These are phyloP conservation scores for Apodemia zela DNA, from an alignment of 2,888 invertebrate species.

Conservation along the genomic window DNA sequence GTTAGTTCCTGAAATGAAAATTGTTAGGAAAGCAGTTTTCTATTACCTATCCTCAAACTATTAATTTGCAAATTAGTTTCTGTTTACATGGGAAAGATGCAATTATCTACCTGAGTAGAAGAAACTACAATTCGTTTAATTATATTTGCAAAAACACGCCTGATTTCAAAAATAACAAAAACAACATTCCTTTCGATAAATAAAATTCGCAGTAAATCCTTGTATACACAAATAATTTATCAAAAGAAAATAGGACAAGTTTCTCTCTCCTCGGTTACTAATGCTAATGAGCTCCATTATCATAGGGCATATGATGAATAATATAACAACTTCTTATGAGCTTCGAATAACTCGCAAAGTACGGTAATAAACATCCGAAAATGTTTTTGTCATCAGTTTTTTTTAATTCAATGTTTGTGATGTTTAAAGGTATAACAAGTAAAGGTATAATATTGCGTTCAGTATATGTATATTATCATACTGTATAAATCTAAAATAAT, in stretches of 20 bases:
- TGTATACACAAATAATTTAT: not conserved
- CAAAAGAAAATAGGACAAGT: not conserved
- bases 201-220: not conserved
- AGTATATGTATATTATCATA: not conserved
- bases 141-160: no score
- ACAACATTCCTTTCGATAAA: not conserved
- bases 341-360: not conserved
- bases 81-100: no score
- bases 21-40: no score
- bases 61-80: no score
- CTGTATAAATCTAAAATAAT: not conserved
- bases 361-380: not conserved
- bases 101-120: no score
- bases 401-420: not conserved
- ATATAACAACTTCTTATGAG: not conserved
- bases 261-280: not conserved
- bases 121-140: no score
- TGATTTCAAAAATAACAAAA: no score
- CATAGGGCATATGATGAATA: not conserved
- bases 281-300: slow-evolving; percentile 5
- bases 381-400: not conserved
- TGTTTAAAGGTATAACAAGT: no score
- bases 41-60: no score
- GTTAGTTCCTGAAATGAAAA: no score
- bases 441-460: no score